phyloP scores from a whole-genome alignment of 2,797 vertebrate species.

The Brachymystax lenok region DNA sequence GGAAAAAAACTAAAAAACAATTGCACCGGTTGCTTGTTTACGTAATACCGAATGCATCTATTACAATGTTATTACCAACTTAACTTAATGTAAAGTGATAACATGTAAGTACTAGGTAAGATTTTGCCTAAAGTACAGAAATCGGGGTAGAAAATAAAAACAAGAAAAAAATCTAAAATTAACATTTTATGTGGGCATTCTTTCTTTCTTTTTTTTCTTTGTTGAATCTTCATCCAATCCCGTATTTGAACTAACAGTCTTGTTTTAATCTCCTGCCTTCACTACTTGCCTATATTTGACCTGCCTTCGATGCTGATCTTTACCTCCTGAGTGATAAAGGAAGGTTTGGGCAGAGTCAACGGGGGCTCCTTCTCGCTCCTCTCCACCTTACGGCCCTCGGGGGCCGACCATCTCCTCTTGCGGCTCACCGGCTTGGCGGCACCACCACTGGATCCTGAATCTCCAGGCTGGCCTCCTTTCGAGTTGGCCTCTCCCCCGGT shows the following conservation, averaged over 20 bases:
- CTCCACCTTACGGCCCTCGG: slow-evolving; percentile 94
- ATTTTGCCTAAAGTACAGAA: slow-evolving; percentile 89
- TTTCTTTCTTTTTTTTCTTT: slow-evolving; percentile 64
- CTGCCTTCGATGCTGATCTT: slow-evolving; percentile 99
- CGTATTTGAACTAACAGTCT: slow-evolving; percentile 55
- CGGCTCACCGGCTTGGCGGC: slow-evolving; percentile 78
- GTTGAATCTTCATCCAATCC: slow-evolving; percentile 35
- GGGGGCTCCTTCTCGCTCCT: slow-evolving; percentile 92
- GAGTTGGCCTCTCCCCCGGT: slow-evolving; percentile 64
- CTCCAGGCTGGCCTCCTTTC: slow-evolving; percentile 22
- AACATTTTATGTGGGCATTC: slow-evolving; percentile 68
- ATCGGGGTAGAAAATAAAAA: slow-evolving; percentile 43
- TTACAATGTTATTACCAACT: slow-evolving; percentile 86
- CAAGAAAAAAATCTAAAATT: slow-evolving; percentile 65
- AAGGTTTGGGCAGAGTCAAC: slow-evolving; percentile 93
- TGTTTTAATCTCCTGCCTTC: slow-evolving; percentile 39
- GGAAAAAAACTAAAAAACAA: slow-evolving; percentile 68
- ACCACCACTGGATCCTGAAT: slow-evolving; percentile 74
- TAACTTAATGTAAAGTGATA: slow-evolving; percentile 90
- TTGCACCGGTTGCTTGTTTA: slow-evolving; percentile 80
- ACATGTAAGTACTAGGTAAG: slow-evolving; percentile 86
- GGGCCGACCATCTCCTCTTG: slow-evolving; percentile 98
- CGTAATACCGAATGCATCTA: slow-evolving; percentile 83
- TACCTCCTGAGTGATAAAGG: slow-evolving; percentile 96
- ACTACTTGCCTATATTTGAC: slow-evolving; percentile 96